Conservation (phyloP, 2,113 vertebrate species). For the Eidolon helvum region DNA sequence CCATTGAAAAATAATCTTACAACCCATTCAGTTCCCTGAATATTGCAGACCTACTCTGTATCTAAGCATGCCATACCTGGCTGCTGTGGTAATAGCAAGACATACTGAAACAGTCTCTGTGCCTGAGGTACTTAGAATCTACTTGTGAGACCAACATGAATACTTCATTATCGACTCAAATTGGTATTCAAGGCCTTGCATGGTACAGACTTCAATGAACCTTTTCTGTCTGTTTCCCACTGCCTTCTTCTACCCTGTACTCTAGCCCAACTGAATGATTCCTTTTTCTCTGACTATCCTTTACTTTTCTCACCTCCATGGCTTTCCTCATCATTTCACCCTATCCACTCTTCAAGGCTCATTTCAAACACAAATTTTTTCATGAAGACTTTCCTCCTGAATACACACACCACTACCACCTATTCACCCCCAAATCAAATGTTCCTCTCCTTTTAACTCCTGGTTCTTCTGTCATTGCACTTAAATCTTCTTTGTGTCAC, state of each 20-base stretch:
- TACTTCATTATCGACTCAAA: background rate
- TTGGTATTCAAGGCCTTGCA: background rate
- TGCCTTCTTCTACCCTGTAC: background rate
- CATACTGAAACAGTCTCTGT: background rate
- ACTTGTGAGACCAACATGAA: background rate
- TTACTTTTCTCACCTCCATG: background rate
- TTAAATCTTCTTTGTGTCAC: background rate
- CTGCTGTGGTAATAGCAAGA: background rate
- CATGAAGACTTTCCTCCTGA: background rate
- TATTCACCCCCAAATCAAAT: background rate
- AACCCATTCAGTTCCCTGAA: background rate
- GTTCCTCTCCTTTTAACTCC: background rate
- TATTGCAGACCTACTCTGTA: background rate
- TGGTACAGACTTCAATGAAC: background rate
- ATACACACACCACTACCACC: background rate
- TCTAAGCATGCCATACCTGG: background rate
- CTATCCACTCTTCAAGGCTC: background rate
- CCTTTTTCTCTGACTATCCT: background rate
- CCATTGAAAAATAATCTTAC: background rate
- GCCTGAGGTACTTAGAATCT: background rate
- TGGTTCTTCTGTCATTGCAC: background rate
- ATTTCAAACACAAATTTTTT: background rate
- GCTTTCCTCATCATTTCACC: background rate
- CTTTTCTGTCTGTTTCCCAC: constrained; percentile 5
- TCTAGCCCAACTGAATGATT: background rate